A percentile compares a stretch with the other conserved stretches of the same genome.
phyloP scores from a whole-genome alignment of 2,888 invertebrate species.

The Polylopha cassiicola region DNA sequence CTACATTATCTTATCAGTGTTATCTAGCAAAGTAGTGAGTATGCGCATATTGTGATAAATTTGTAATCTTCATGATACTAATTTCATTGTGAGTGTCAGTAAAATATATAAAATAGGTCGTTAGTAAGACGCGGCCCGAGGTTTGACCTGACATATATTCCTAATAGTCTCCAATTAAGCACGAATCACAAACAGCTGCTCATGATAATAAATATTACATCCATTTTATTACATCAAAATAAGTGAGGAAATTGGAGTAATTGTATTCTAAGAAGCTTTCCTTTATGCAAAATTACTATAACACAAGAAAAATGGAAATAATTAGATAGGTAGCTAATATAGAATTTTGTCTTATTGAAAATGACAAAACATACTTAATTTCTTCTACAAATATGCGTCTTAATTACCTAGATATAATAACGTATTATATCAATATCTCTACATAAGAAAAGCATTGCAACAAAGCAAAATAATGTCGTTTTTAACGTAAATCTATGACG shows the following conservation, averaged over 20 bases:
- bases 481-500: conserved; percentile 67
- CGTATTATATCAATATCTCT: conserved; percentile 16
- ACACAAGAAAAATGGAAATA: conserved; percentile 34
- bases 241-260: conserved; percentile 33
- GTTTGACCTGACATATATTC: conserved; percentile 66
- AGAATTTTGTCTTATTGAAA: conserved; percentile 22
- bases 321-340: no score
- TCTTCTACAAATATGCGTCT: conserved; percentile 10
- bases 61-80: conserved; percentile 32
- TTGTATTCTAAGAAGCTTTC: conserved; percentile 32
- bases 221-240: conserved; percentile 28
- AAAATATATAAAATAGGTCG: conserved; percentile 48
- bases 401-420: conserved; percentile 13
- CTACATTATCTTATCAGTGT: conserved; percentile 65
- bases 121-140: conserved; percentile 32
- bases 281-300: conserved; percentile 42
- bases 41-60: conserved; percentile 47
- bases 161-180: conserved; percentile 67
- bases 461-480: conserved; percentile 38
- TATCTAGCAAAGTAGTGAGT: conserved; percentile 61
- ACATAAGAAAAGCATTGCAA: conserved; percentile 22
- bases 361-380: conserved; percentile 15
- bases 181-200: conserved; percentile 45
- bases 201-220: conserved; percentile 26
- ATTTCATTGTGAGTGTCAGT: conserved; percentile 35